phyloP scores from a whole-genome alignment of 2,888 invertebrate genomes.

The Aphodius granarius region DNA sequence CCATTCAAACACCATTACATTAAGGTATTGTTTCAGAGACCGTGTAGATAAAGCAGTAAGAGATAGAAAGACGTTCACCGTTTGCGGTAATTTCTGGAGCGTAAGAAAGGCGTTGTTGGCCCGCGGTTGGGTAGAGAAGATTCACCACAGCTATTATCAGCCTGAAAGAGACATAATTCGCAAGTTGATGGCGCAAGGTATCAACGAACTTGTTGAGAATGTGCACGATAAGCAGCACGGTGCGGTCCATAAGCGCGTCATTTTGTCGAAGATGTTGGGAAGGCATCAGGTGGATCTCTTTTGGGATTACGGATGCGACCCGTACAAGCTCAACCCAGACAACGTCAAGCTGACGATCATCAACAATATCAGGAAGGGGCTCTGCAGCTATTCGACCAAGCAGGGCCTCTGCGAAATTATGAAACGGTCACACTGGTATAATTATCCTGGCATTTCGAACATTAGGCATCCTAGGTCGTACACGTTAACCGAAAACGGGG shows the following conservation, averaged over 20 bases:
- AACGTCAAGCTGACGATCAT: conserved; percentile 47
- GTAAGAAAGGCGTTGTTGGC: conserved; percentile 63
- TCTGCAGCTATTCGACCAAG: conserved; percentile 57
- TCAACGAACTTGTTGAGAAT: conserved; percentile 42
- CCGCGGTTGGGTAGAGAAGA: conserved; percentile 76
- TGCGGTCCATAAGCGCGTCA: conserved; percentile 45
- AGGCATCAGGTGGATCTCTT: conserved; percentile 70
- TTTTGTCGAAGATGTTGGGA: conserved; percentile 63
- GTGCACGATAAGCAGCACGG: conserved; percentile 43
- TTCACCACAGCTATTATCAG: conserved; percentile 51
- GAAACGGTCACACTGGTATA: conserved; percentile 63
- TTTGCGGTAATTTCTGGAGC: conserved; percentile 58
- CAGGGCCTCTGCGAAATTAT: conserved; percentile 59
- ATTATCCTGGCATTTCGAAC: conserved; percentile 57
- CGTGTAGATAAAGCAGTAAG: conserved; percentile 57
- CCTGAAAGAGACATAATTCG: conserved; percentile 37
- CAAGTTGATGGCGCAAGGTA: conserved; percentile 36
- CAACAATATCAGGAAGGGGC: conserved; percentile 46
- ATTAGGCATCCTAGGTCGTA: conserved; percentile 75
- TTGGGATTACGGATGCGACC: conserved; percentile 61
- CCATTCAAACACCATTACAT: too few species aligned
- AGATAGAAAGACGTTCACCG: conserved; percentile 59
- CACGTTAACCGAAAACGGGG: conserved; percentile 60
- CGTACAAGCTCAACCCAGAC: conserved; percentile 45
- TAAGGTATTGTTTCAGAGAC: conserved; percentile 31